Evolutionary conservation across 2,888 invertebrate genomes (phyloP), one percentile per base, ranked within the genome.

Genomic region (Candidula unifasciata): DNA sequence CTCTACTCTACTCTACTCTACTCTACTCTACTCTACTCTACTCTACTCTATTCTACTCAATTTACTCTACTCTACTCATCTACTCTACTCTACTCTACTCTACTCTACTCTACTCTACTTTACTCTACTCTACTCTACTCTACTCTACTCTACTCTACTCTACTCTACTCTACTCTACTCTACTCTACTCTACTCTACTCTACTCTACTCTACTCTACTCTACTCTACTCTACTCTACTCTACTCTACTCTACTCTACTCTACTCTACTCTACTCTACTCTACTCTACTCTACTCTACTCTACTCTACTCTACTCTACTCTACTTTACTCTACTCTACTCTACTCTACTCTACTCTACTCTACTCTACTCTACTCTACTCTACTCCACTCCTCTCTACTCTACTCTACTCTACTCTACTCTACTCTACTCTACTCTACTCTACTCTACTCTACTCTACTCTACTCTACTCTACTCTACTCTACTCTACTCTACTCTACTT

Each of bases 251-350:
- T 27, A 74, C 13, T 37, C 37, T 37, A 74, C 37, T 6, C 8
- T 52, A 10, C 74, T 6, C 8, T 52, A 37, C 37, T 74, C 37
- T 52, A 74, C 74, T 74, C 37, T 52, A 44, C 74, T 74, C 37
- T 35, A 74, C 77, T 77, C 27, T 54, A 30, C 54, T 54, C 54
- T 52, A 54, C 54, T 77, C 27, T n/a, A 44, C 54, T 27, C 54
- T 21, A n/a, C 77, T 54, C 27, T 54, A 27, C 54, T 54, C 54
- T 30, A 54, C 54, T 54, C 16, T 69, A 27, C 69, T 69, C 27
- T 69, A 69, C 69, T 69, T 69, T 69, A 69, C 69, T 69, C 27
- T 30, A 69, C 69, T 69, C 27, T 27, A 69, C 69, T 69, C 27
- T 60, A 60, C n/a, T 16, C 18, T n/a, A 60, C 60, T 60, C 18